phyloP scores from a whole-genome alignment of 2,888 invertebrate species.

The Agonopterix arenella region DNA sequence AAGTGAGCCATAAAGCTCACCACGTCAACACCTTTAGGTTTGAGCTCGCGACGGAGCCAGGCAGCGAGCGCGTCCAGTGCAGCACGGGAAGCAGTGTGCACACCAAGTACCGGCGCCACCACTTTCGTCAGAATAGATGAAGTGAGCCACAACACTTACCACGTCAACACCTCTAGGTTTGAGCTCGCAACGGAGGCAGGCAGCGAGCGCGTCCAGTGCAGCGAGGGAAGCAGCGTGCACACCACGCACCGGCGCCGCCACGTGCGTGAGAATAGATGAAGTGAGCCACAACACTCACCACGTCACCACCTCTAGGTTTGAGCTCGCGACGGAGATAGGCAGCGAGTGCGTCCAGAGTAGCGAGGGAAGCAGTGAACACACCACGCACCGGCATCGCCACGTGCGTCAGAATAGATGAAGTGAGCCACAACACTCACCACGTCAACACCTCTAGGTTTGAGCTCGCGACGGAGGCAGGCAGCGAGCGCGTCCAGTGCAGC shows the following conservation, averaged over 20 bases:
- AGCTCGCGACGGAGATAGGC: conserved; percentile 88
- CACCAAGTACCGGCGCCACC: no score
- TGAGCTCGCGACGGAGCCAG: no score
- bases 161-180: no score
- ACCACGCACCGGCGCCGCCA: conserved; percentile 87
- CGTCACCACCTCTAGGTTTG: conserved; percentile 87
- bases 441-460: conserved; percentile 87
- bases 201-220: conserved; percentile 87
- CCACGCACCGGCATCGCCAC: conserved; percentile 89
- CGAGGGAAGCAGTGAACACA: conserved; percentile 86
- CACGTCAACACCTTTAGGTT: no score
- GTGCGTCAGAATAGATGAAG: conserved; percentile 88
- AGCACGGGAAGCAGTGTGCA: no score
- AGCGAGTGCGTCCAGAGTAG: conserved; percentile 88
- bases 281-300: conserved; percentile 82
- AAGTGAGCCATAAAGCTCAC: no score
- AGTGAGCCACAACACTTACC: no score
- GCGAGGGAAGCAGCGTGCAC: conserved; percentile 88
- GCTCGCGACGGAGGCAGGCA: conserved; percentile 86
- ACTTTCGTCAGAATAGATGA: no score
- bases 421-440: conserved; percentile 82
- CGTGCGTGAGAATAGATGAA: conserved; percentile 87
- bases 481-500: conserved; percentile 89
- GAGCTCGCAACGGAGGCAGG: conserved; percentile 85
- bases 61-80: no score